Percentiles rank a stretch among this genome's conserved stretches.
These are phyloP conservation scores for Tubulanus polymorphus DNA, from an alignment of 2,888 invertebrate species.

Conservation along the genomic window DNA sequence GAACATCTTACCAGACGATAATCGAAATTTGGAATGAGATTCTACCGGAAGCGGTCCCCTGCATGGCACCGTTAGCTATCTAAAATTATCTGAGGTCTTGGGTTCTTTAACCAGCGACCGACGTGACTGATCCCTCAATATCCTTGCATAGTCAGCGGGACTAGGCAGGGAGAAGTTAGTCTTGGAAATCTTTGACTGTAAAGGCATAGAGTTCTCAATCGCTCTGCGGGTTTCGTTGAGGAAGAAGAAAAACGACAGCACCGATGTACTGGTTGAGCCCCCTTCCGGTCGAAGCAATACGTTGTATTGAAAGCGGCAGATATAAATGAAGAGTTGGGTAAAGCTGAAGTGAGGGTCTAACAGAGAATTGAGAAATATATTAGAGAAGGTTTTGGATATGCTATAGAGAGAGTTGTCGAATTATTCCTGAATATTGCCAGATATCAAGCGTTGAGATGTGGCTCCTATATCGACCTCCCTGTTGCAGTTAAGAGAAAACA, in stretches of 20 bases:
- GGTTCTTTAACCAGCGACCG: no score
- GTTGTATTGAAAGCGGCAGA: neutral
- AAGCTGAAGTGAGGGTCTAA: neutral
- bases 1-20: no score
- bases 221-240: no score
- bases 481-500: conserved; percentile 10
- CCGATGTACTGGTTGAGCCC: conserved; percentile 3
- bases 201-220: conserved; percentile 1
- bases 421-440: conserved; percentile 1
- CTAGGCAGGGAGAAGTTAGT: neutral
- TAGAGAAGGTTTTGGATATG: conserved; percentile 8
- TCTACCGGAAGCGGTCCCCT: no score
- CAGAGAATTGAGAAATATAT: conserved; percentile 8
- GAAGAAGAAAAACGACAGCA: conserved; percentile 4
- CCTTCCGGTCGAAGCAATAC: neutral
- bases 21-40: no score
- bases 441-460: conserved; percentile 6
- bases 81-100: no score
- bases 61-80: no score
- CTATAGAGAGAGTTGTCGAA: neutral
- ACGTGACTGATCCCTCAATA: no score
- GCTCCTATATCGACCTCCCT: conserved; percentile 14
- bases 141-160: neutral
- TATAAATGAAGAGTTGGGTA: neutral
- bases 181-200: neutral